A percentile compares a stretch with the other conserved stretches of the same genome.
These are phyloP conservation scores for Tipula unca DNA, from an alignment of 2,888 invertebrate species.

Conservation along the genomic window DNA sequence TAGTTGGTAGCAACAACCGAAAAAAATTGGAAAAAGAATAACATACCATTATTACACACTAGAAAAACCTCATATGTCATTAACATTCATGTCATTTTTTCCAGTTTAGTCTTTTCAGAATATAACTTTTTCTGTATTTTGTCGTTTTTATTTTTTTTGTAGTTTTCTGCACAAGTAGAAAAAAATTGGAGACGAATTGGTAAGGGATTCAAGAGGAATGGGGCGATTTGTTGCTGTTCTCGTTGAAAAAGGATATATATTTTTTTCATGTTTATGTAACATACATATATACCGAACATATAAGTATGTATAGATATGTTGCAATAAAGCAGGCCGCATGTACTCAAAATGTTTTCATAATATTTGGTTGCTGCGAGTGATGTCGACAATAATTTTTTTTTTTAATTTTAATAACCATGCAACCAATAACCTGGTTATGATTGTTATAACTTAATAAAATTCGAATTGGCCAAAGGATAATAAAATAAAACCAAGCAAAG, in stretches of 20 bases:
- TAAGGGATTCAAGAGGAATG: neutral
- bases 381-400: neutral
- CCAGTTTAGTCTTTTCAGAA: neutral
- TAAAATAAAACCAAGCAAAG: neutral
- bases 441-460: constrained; percentile 4
- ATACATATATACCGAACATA: neutral
- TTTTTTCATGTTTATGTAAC: neutral
- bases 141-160: neutral
- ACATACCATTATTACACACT: constrained; percentile 18
- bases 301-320: neutral
- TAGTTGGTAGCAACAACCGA: neutral
- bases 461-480: neutral
- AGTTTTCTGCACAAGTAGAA: neutral
- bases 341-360: neutral
- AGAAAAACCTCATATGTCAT: constrained; percentile 18
- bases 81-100: constrained; percentile 18
- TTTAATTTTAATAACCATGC: neutral
- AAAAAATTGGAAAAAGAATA: neutral
- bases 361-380: neutral
- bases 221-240: neutral
- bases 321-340: neutral
- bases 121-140: neutral
- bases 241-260: neutral
- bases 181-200: neutral
- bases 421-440: neutral